phyloP scores from a whole-genome alignment of 2,113 vertebrate genomes.

The Leucoraja erinaceus region DNA sequence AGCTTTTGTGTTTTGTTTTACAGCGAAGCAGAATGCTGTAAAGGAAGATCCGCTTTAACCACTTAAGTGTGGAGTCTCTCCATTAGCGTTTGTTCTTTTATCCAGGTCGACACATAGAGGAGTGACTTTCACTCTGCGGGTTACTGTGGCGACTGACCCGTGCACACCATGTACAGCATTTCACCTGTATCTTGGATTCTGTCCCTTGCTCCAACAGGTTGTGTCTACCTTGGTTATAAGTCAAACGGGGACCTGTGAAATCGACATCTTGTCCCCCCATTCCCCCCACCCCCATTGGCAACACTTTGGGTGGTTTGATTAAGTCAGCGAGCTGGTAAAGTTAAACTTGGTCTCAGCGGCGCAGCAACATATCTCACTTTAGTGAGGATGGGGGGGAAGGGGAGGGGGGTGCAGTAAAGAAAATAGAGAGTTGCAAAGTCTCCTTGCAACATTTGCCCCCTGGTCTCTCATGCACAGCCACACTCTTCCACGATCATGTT shows the following conservation, averaged over 20 bases:
- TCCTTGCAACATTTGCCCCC: not conserved
- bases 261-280: not conserved
- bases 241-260: not conserved
- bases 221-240: not conserved
- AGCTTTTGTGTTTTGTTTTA: not conserved
- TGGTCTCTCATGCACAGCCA: constrained; percentile 79
- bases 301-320: not conserved
- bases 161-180: not conserved
- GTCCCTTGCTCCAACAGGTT: too few relatives aligned
- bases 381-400: too few relatives aligned
- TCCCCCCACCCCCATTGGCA: not conserved
- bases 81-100: too few relatives aligned
- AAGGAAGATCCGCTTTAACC: not conserved
- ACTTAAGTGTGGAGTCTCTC: not conserved
- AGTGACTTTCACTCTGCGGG: not conserved
- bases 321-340: not conserved
- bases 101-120: not conserved
- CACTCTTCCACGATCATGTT: constrained; percentile 99
- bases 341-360: not conserved
- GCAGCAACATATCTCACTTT: not conserved
- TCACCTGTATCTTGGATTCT: not conserved
- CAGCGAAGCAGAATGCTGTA: not conserved
- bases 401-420: too few relatives aligned
- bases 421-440: not conserved
- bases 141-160: not conserved